A percentile compares a stretch with the other conserved stretches of the same genome.
phyloP scores from a whole-genome alignment of 2,797 vertebrate genomes.

The Micrastur ruficollis region DNA sequence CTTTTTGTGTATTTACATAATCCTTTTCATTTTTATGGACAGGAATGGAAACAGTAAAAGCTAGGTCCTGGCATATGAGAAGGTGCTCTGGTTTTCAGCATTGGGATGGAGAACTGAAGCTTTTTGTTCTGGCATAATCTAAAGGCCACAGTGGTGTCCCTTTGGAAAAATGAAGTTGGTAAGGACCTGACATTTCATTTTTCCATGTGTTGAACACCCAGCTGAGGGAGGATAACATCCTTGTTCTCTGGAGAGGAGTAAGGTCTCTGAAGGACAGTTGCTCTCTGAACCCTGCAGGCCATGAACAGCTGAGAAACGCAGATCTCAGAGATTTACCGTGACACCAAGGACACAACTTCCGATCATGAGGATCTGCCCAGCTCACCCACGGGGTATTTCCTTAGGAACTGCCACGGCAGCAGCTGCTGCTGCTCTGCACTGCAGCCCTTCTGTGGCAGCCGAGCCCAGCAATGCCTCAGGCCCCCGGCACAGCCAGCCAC shows the following conservation, averaged over 20 bases:
- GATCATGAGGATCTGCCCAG: background rate
- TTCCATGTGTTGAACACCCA: background rate
- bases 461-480: background rate
- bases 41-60: background rate
- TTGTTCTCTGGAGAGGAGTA: background rate
- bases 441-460: slow-evolving; percentile 41
- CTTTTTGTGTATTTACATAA: background rate
- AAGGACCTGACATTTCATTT: background rate
- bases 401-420: background rate
- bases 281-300: background rate
- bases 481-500: background rate
- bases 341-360: background rate
- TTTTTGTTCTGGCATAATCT: background rate
- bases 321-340: background rate
- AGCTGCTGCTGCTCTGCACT: background rate
- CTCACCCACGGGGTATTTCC: background rate
- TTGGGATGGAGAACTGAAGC: background rate
- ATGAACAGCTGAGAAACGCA: background rate
- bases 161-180: background rate
- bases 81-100: background rate
- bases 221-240: background rate
- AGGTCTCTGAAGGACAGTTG: background rate
- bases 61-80: accelerated
- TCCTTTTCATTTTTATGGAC: background rate
- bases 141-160: background rate